Percentiles rank a stretch among this genome's conserved stretches.
These are phyloP conservation scores for Cotesia vestalis DNA, from an alignment of 1,140 invertebrate genomes.

Conservation along the genomic window DNA sequence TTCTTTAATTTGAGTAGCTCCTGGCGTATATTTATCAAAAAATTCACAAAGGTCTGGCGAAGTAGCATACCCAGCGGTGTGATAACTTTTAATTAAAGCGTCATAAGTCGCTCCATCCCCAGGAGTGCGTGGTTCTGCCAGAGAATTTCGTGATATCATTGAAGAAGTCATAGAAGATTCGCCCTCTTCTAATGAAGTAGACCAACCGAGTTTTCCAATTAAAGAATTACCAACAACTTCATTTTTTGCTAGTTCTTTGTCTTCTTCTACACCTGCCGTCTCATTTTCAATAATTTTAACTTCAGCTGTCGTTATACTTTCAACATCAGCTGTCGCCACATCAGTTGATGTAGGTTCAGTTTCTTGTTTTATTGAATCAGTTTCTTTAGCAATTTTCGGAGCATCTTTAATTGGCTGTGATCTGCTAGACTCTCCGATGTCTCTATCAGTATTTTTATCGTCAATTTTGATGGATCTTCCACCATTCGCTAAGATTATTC, in stretches of 20 bases:
- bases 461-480: constrained; percentile 11
- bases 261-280: constrained; percentile 13
- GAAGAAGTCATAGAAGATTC: constrained; percentile 59
- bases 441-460: not conserved
- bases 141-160: constrained; percentile 48
- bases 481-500: constrained; percentile 68
- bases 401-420: too few species aligned
- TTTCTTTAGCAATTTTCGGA: not conserved
- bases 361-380: not conserved
- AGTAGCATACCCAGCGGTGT: constrained; percentile 64
- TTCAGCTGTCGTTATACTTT: not conserved
- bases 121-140: constrained; percentile 47
- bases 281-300: not conserved
- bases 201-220: constrained; percentile 74
- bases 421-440: not conserved
- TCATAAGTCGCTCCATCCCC: constrained; percentile 65
- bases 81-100: constrained; percentile 68
- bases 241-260: constrained; percentile 39
- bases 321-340: not conserved
- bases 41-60: constrained; percentile 73
- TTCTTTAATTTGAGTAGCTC: constrained; percentile 26
- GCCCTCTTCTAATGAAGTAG: constrained; percentile 70
- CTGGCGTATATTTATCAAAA: constrained; percentile 62
- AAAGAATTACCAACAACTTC: constrained; percentile 73
- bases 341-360: not conserved